phyloP scores from a whole-genome alignment of 2,113 vertebrate species.

The Neotoma lepida region DNA sequence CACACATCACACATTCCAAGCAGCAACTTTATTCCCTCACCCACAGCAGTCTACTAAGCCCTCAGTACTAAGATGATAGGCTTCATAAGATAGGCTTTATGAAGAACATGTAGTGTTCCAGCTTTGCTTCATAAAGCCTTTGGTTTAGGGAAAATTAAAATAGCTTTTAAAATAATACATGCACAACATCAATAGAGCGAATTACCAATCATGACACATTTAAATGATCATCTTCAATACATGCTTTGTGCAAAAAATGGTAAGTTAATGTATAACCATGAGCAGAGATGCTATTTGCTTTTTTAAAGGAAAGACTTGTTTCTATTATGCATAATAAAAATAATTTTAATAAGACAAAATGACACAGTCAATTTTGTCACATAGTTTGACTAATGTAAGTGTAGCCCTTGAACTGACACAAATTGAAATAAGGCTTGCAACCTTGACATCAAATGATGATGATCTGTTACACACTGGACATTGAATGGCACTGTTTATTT shows the following conservation, averaged over 20 bases:
- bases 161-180: neutral
- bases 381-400: neutral
- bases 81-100: neutral
- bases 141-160: neutral
- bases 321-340: neutral
- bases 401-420: neutral
- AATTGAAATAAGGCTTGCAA: neutral
- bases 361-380: neutral
- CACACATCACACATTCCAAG: too few relatives aligned
- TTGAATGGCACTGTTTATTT: neutral
- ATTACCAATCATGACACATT: neutral
- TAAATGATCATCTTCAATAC: neutral
- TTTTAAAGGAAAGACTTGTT: neutral
- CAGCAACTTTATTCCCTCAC: neutral
- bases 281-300: neutral
- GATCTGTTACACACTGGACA: neutral
- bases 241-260: slow-evolving; percentile 2
- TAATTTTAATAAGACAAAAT: neutral
- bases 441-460: neutral
- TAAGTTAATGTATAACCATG: neutral
- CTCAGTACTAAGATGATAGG: neutral
- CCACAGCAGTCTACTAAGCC: neutral
- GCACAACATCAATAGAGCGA: neutral
- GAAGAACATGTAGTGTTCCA: neutral
- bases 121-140: neutral